Conservation (phyloP, 2,797 vertebrate species). For the Melanotaenia parkinsoni region DNA sequence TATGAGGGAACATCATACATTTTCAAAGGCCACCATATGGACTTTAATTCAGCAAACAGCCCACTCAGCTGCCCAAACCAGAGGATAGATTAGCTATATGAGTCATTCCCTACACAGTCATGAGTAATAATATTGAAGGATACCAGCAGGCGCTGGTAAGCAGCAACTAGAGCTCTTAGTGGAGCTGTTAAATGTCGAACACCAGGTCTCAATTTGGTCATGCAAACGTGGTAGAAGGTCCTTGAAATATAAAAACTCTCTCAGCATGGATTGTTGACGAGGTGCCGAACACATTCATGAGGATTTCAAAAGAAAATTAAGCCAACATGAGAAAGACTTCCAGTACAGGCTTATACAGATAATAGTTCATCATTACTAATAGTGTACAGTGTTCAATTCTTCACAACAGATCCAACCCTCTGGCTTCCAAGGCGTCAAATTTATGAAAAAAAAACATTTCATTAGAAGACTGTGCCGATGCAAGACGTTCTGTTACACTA, state of each 20-base stretch:
- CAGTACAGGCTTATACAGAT: slow-evolving; percentile 45
- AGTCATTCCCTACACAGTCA: slow-evolving; percentile 47
- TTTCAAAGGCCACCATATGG: slow-evolving; percentile 71
- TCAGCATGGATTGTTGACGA: slow-evolving; percentile 49
- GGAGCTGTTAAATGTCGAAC: slow-evolving; percentile 48
- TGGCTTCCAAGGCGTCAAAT: slow-evolving; percentile 55
- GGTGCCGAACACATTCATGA: slow-evolving; percentile 68
- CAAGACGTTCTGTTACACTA: slow-evolving; percentile 24
- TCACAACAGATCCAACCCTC: slow-evolving; percentile 33
- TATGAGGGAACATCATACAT: slow-evolving; percentile 42
- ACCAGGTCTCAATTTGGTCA: slow-evolving; percentile 70
- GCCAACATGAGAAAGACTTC: slow-evolving; percentile 42
- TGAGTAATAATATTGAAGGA: slow-evolving; percentile 42
- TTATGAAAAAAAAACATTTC: slow-evolving; percentile 19
- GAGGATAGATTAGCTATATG: slow-evolving; percentile 42
- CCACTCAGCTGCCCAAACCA: slow-evolving; percentile 37
- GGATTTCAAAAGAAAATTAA: slow-evolving; percentile 31
- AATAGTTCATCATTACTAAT: slow-evolving; percentile 24
- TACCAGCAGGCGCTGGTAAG: slow-evolving; percentile 63
- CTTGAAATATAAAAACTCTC: slow-evolving; percentile 46
- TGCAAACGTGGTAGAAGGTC: slow-evolving; percentile 58
- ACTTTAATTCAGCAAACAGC: slow-evolving; percentile 55
- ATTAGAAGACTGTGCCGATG: slow-evolving; percentile 21
- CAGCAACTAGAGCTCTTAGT: slow-evolving; percentile 61
- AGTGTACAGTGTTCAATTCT: slow-evolving; percentile 46